Base-by-base conservation (phyloP, 2,888 invertebrate species). In the Stegana nigrithorax region DNA sequence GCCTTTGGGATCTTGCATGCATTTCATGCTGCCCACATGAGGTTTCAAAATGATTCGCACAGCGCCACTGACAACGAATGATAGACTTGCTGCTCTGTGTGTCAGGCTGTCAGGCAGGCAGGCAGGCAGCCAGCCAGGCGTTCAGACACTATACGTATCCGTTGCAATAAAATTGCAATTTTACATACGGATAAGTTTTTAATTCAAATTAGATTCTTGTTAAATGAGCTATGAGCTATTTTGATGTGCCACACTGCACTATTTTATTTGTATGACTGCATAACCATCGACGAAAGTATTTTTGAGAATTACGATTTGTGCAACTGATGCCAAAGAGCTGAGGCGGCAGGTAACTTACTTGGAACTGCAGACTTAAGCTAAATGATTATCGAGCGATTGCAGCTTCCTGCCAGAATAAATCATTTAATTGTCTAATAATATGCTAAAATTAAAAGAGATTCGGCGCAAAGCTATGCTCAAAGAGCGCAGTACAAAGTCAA, bases 131-230 rank as follows among this genome's bases (percentile, higher is more conserved):
- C 32, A 19, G 14, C 12, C 10, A 14, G 6, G 17, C 32, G 1
- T 14, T 27, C 7, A 2, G 23, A 29, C 4, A 19, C 17, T 32
- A 1, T n/a, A 4, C 5, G 21, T 36, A 36, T 32, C 36, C 12
- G 5, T 21, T 26, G 27, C 60, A 60, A 60, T 60, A 51, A 60
- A 60, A 68, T 65, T 62, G 29, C 51, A 57, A 61, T 64, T 63
- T 59, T 50, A 64, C 44, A 53, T 50, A 42, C 57, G 45, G 60
- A 17, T 53, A 65, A 61, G 55, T 65, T 62, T 21, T 23, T 39
- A 50, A 26, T 42, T 51, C 39, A 32, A 58, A 60, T 62, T 59
- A 60, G 36, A 60, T 62, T 60, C 64, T 27, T 59, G 59, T 65
- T 59, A 42, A 57, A 57, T 57, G 57, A 57, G 44, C 57, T 42